Evolutionary conservation across 1,140 invertebrate genomes (phyloP), one percentile per base, ranked within the genome.

Genomic region (Chrysomallon squamiferum): DNA sequence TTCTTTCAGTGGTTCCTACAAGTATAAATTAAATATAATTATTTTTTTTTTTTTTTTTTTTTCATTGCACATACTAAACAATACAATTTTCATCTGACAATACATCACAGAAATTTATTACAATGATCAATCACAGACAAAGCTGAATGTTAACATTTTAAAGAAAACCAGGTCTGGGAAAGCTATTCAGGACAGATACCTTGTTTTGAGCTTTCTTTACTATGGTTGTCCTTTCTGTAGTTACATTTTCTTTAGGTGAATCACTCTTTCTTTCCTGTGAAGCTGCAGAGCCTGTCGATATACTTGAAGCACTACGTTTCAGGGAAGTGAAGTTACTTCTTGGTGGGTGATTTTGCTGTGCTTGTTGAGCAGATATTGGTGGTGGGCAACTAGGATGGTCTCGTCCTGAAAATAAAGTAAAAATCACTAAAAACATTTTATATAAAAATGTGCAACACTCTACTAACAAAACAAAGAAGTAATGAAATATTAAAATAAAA

Each of bases 301-400:
- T 76, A 59, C 76, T 76, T 9, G 82, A 80, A 33, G 79, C 77
- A 68, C 80, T 80, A 27, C 85, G 72, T 66, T 85, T 84, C 35
- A 87, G 70, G 20, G 86, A 81, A 3, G 81, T 86, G 47, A 84
- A 78, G 61, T 81, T 84, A 63, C 82, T 84, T 27, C 84, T 65
- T 49, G 79, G 59, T 43, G 80, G 69, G 25, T 72, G 57, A 57
- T 78, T 74, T 66, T 85, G 78, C 65, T 86, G 83, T 7, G 81
- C 77, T 62, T 85, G 83, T 47, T 86, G 79, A 43, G 75, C 71
- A 7, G 84, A 71, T 30, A 86, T 83, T n/a, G 85, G 85, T 35
- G 81, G 81, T 30, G 73, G 84, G 62, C 73, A 76, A 64, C 66
- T 73, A 47, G 71, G 66, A 61, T 49, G 68, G 54, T 79, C 75